A percentile compares a stretch with the other conserved stretches of the same genome.
phyloP scores from a whole-genome alignment of 2,797 vertebrate genomes.

The Neosilurus hyrtlii region DNA sequence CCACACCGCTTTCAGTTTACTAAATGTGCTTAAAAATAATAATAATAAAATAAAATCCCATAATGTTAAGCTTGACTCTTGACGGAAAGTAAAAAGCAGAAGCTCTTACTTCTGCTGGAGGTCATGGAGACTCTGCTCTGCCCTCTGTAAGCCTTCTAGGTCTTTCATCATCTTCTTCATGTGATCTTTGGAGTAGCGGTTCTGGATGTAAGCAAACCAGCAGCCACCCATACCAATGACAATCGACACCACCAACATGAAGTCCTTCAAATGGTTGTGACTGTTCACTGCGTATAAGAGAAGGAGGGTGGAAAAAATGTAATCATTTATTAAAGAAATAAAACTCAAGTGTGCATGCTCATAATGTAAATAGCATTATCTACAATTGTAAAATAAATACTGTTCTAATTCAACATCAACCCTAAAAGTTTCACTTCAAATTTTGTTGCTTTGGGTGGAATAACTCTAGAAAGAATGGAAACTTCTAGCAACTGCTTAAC shows the following conservation, averaged over 20 bases:
- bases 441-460: too few relatives aligned
- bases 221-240: conserved; percentile 98
- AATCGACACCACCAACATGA: conserved; percentile 99
- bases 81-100: background rate
- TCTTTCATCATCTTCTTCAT: conserved; percentile 99
- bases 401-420: too few relatives aligned
- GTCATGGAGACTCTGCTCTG: conserved; percentile 95
- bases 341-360: too few relatives aligned
- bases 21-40: too few relatives aligned
- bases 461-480: too few relatives aligned
- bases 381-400: too few relatives aligned
- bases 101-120: conserved; percentile 91
- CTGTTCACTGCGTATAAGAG: conserved; percentile 80
- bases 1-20: background rate
- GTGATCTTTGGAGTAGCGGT: conserved; percentile 97
- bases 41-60: too few relatives aligned
- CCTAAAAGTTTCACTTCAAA: too few relatives aligned
- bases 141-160: conserved; percentile 92
- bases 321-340: too few relatives aligned
- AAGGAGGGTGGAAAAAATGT: background rate
- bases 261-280: conserved; percentile 97
- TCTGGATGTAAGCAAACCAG: conserved; percentile 99
- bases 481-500: too few relatives aligned
- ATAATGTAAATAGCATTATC: too few relatives aligned
- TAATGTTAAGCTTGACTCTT: too few relatives aligned